Evolutionary conservation across 30 jellyfish, hydroid and myxozoan species (phyloP).

Genomic region (Turritopsis dohrnii): DNA sequence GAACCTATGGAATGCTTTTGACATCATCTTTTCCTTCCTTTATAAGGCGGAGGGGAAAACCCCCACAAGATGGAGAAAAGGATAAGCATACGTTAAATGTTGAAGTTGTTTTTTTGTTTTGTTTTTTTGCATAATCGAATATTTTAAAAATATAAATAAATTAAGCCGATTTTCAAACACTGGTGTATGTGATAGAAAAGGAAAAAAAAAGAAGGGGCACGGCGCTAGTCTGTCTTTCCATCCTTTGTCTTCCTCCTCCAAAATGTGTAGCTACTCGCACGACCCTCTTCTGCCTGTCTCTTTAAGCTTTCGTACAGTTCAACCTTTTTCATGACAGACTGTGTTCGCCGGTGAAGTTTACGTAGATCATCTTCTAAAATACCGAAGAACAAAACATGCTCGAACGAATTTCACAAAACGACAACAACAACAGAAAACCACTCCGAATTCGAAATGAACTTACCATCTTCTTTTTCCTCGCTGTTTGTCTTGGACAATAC

Average conservation of each 20-base stretch:
- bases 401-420: not conserved
- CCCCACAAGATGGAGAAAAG: not conserved
- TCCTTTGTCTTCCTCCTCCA: conserved; percentile 61
- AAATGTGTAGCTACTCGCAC: conserved; percentile 58
- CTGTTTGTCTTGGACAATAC: conserved; percentile 27
- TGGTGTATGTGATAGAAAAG: not conserved
- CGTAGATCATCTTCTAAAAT: conserved; percentile 52
- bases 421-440: not conserved
- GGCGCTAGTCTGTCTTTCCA: not conserved
- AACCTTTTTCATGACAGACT: conserved; percentile 82
- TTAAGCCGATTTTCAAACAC: not conserved
- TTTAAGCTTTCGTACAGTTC: conserved; percentile 75
- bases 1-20: not conserved
- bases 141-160: too few relatives aligned
- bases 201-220: too few relatives aligned
- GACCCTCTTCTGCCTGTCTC: conserved; percentile 69
- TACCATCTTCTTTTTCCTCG: conserved; percentile 33
- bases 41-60: too few relatives aligned
- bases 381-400: not conserved
- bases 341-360: conserved; percentile 59
- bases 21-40: too few relatives aligned
- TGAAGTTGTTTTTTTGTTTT: too few relatives aligned
- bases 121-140: not conserved
- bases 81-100: not conserved
- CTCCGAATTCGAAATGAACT: not conserved